These are phyloP conservation scores for Hyla sarda DNA, from an alignment of 2,113 vertebrate genomes.

Conservation along the genomic window DNA sequence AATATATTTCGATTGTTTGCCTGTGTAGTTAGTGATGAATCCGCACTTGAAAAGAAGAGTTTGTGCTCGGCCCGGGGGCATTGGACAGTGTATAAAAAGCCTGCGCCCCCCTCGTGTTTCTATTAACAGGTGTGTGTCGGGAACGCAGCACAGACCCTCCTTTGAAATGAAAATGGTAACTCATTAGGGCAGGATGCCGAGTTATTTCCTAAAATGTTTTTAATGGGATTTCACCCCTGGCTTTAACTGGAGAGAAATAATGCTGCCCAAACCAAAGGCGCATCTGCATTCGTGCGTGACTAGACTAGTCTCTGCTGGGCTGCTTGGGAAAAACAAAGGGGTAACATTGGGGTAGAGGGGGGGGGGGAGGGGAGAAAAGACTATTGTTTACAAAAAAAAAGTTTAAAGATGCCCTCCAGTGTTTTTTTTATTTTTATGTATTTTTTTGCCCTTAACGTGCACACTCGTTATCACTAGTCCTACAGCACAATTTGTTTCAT, in stretches of 20 bases:
- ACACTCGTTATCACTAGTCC: no score
- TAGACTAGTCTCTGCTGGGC: slow-evolving; percentile 63
- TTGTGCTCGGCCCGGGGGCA: slow-evolving; percentile 71
- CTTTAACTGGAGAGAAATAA: slow-evolving; percentile 65
- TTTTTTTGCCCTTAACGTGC: no score
- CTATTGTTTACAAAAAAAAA: no score
- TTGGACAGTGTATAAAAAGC: slow-evolving; percentile 71
- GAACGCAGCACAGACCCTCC: slow-evolving; percentile 60
- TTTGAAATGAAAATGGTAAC: slow-evolving; percentile 68
- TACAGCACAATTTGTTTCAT: no score
- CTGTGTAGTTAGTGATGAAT: slow-evolving; percentile 61
- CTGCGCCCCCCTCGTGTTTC: slow-evolving; percentile 71
- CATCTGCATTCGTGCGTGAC: slow-evolving; percentile 68
- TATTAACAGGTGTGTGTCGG: slow-evolving; percentile 72
- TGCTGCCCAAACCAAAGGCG: slow-evolving; percentile 69
- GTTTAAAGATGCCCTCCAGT: no score
- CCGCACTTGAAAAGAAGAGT: slow-evolving; percentile 74
- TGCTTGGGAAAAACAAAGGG: slow-evolving; percentile 57
- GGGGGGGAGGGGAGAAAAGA: no score
- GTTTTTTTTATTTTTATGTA: no score
- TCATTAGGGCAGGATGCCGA: slow-evolving; percentile 64
- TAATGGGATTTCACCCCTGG: slow-evolving; percentile 66
- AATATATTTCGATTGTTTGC: slow-evolving; percentile 70
- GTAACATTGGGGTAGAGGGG: no score
- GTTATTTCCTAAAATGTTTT: slow-evolving; percentile 69